Conservation (phyloP, 2,797 vertebrate genomes). For the Pelochelys cantorii region DNA sequence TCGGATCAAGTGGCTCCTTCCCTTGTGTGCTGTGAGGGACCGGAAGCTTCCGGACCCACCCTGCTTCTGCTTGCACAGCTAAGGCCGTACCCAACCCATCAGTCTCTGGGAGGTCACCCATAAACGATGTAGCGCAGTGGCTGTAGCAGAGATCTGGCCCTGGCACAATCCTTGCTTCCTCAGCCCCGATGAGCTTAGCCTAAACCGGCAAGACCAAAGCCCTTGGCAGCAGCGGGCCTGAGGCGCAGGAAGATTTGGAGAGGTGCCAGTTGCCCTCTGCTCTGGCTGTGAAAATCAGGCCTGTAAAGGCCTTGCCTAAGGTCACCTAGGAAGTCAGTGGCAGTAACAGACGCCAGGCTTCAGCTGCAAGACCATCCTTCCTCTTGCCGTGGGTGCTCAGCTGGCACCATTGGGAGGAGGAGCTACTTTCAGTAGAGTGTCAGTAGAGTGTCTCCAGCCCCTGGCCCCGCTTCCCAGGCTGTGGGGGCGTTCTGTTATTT, state of each 20-base stretch:
- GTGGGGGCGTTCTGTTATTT: background rate
- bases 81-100: background rate
- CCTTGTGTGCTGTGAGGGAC: background rate
- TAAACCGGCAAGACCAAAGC: background rate
- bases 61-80: background rate
- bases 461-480: background rate
- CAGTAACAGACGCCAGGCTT: background rate
- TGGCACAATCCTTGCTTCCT: background rate
- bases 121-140: background rate
- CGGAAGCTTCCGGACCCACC: background rate
- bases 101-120: background rate
- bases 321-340: background rate
- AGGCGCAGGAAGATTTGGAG: background rate
- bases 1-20: accelerated
- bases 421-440: background rate
- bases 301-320: background rate
- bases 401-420: background rate
- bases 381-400: background rate
- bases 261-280: background rate
- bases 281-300: background rate
- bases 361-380: background rate
- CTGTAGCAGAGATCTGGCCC: background rate
- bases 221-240: background rate
- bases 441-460: background rate
- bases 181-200: background rate